Evolutionary conservation across 2,113 vertebrate species (phyloP), one percentile per base, ranked within the genome.

Genomic region (Toxostoma redivivum): DNA sequence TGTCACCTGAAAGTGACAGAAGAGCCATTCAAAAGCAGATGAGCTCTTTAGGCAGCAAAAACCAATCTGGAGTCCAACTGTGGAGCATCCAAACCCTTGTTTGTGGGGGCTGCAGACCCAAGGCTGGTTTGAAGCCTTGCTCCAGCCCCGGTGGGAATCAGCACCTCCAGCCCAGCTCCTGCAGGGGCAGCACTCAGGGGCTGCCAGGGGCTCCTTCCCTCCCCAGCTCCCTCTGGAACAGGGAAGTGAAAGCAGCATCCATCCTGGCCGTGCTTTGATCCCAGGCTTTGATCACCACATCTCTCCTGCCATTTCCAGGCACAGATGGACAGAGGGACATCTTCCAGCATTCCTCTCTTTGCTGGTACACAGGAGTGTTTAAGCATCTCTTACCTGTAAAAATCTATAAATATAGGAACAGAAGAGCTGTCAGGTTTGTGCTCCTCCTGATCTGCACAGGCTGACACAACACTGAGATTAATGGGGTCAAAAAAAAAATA

Each of bases 91-190:
- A 84, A 66, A 80, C 5, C 58, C 58, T 2, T 24, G 73, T 11
- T 51, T 2, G 70, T 6, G 30, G 62, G 67, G 67, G 51, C 20
- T 47, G 28, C 74, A 51, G 67, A 90, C 37, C 88, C 66, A 95
- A 96, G 93, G 81, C 72, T 72, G 78, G 67, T 20, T 45, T 94
- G 92, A 72, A 65, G 8, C 64, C 56, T 38, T 90, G 85, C 60
- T 61, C 86, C 33, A 4, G 42, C 45, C 25, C 56, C 5, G 10
- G 23, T 56, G 82, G 85, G 82, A 94, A 35, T 86, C 88, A 60
- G 74, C 66, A 92, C 28, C 72, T 93, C 53, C 69, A 51, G 56
- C 25, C 2, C 10, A 62, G 13, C 47, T 72, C 35, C 62, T 53
- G 14, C 70, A 40, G 71, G 79, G 60, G 87, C 67, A 81, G 24